Conservation (phyloP, 2,888 invertebrate genomes). For the Gari tellinella region DNA sequence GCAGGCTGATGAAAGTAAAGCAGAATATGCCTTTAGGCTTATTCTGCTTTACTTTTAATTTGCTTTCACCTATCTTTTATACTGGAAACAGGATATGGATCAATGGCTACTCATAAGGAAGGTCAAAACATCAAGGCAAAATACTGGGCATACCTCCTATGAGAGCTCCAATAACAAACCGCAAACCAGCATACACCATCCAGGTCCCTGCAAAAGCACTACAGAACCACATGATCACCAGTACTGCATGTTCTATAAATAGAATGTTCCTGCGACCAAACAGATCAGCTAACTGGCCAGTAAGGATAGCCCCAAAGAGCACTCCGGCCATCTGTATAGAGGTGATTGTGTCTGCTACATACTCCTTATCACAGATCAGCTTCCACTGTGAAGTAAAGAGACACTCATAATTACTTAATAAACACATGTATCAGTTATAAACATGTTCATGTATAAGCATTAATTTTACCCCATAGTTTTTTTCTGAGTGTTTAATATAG, state of each 20-base stretch:
- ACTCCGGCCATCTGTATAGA: constrained; percentile 82
- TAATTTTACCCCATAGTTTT: no score
- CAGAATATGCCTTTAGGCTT: no score
- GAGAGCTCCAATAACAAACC: constrained; percentile 79
- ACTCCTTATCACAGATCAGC: constrained; percentile 74
- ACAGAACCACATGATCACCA: constrained; percentile 75
- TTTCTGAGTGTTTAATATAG: no score
- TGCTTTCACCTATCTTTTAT: no score
- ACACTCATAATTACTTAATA: background rate
- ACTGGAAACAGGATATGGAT: no score
- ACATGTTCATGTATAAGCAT: no score
- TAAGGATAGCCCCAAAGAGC: constrained; percentile 76
- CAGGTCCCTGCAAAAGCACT: constrained; percentile 79
- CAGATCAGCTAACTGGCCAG: constrained; percentile 81
- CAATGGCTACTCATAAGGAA: no score
- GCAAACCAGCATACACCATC: constrained; percentile 78
- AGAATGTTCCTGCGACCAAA: constrained; percentile 79
- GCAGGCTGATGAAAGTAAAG: no score
- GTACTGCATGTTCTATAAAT: constrained; percentile 72
- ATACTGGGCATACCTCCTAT: constrained; percentile 81
- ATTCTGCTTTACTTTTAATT: no score
- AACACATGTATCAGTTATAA: no score
- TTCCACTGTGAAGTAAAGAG: constrained; percentile 73
- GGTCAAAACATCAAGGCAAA: no score
- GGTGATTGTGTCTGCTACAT: constrained; percentile 74